Conservation (phyloP, 2,888 invertebrate genomes). For the Scaptomyza cyrtandrae region DNA sequence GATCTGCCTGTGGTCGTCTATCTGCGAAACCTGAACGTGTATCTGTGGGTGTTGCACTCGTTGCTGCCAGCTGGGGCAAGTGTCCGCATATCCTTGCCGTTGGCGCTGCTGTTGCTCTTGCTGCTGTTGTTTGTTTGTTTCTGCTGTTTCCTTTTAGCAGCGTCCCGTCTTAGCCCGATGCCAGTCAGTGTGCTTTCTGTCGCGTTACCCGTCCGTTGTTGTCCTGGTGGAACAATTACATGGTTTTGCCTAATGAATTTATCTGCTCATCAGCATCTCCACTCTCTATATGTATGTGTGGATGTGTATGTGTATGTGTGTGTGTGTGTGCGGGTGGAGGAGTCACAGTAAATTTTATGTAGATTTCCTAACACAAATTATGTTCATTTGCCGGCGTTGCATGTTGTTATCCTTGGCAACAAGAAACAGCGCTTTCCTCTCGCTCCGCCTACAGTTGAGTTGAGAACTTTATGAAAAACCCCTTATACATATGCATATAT, state of each 20-base stretch:
- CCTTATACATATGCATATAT: constrained; percentile 27
- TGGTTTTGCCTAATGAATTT: constrained; percentile 84
- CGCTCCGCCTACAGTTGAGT: constrained; percentile 18
- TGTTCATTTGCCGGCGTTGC: constrained; percentile 78
- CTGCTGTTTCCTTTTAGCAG: constrained; percentile 18
- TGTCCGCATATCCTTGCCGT: constrained; percentile 53
- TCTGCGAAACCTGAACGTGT: constrained; percentile 10
- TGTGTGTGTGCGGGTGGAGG: constrained; percentile 26
- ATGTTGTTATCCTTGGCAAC: constrained; percentile 56
- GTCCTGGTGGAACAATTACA: constrained; percentile 84
- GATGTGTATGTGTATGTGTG: neutral
- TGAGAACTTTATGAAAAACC: constrained; percentile 74
- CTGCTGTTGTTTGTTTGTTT: neutral
- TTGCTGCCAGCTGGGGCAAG: constrained; percentile 40
- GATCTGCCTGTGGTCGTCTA: constrained; percentile 71
- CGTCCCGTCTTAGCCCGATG: constrained; percentile 29
- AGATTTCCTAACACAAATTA: constrained; percentile 83
- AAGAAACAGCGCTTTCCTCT: constrained; percentile 1
- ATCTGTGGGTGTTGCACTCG: constrained; percentile 34
- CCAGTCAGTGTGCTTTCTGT: constrained; percentile 41
- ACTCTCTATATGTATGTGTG: constrained; percentile 27
- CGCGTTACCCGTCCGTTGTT: constrained; percentile 51
- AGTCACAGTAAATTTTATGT: constrained; percentile 81
- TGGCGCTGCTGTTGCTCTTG: constrained; percentile 31
- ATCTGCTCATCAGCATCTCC: constrained; percentile 83